phyloP scores from a whole-genome alignment of 1,140 invertebrate genomes.

The Drosophila persimilis region DNA sequence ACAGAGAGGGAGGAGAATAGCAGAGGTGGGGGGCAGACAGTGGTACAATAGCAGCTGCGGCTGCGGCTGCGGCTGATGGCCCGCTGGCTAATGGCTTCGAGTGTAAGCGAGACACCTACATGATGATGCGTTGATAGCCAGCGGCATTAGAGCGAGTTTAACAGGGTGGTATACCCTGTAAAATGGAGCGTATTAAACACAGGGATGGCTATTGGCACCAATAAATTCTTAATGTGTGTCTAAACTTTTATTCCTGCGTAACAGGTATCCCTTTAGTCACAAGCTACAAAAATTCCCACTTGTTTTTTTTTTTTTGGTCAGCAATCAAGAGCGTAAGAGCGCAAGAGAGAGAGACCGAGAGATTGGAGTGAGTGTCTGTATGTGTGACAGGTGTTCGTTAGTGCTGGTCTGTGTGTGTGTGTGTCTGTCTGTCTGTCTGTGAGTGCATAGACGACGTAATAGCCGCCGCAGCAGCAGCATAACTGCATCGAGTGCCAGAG shows the following conservation, averaged over 20 bases:
- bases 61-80: no score
- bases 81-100: no score
- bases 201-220: no score
- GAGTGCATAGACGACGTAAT: conserved; percentile 71
- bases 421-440: conserved; percentile 23
- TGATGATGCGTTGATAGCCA: conserved; percentile 10
- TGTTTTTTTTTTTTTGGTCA: no score
- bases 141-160: conserved; percentile 53
- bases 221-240: no score
- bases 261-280: no score
- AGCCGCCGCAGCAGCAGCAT: conserved; percentile 75
- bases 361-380: conserved; percentile 17
- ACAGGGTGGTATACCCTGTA: not conserved
- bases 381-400: conserved; percentile 68
- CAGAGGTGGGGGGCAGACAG: conserved; percentile 32
- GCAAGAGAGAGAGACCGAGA: not conserved
- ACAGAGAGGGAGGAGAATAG: not conserved
- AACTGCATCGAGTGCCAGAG: conserved; percentile 62
- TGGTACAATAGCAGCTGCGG: conserved; percentile 16
- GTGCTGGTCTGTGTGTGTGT: conserved; percentile 53
- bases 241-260: no score
- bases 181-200: no score
- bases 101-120: no score
- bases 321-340: not conserved
- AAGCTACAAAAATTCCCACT: no score